Evolutionary conservation across 2,888 invertebrate genomes (phyloP), one percentile per base, ranked within the genome.

Genomic region (Automeris io): DNA sequence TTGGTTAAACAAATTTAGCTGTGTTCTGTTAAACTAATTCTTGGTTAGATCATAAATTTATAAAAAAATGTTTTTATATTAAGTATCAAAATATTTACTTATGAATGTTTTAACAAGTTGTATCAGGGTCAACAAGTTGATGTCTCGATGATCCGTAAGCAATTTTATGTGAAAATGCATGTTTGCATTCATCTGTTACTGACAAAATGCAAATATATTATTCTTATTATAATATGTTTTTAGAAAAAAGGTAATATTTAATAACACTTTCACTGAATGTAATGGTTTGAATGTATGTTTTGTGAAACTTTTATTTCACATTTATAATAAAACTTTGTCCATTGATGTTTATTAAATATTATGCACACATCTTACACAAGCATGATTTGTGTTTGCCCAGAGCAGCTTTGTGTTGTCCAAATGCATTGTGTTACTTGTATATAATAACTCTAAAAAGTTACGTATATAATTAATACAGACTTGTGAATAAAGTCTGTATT

Each of bases 321-420:
- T 32, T 35, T 38, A 0, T 6, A 39, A 23, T 13, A 37, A 13
- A 33, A 39, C 39, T 46, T 51, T 48, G 54, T 41, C 12, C 5
- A 8, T 34, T 13, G n/a, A 13, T 21, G 22, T 34, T 7, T 34
- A n/a, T 13, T 5, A 34, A 16, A n/a, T 21, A 23, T 16, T 13
- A 22, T 12, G 16, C 12, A 18, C 23, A 22, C 29, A 26, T 26
- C 11, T 25, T 8, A 26, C 5, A 3, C 12, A 18, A 33, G 57
- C 51, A 49, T 51, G 49, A 47, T 39, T 46, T 46, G 39, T 49
- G 40, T 41, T 46, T 51, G 51, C 56, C 49, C 57, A 55, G 55
- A 61, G 60, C 58, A 60, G 49, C 57, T 66, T 52, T 72, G 74
- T 79, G 67, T 65, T 65, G 73, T 76, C 74, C 70, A 64, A 65